Evolutionary conservation across 2,797 vertebrate species (phyloP).

Genomic region (Onychomys arenicola): DNA sequence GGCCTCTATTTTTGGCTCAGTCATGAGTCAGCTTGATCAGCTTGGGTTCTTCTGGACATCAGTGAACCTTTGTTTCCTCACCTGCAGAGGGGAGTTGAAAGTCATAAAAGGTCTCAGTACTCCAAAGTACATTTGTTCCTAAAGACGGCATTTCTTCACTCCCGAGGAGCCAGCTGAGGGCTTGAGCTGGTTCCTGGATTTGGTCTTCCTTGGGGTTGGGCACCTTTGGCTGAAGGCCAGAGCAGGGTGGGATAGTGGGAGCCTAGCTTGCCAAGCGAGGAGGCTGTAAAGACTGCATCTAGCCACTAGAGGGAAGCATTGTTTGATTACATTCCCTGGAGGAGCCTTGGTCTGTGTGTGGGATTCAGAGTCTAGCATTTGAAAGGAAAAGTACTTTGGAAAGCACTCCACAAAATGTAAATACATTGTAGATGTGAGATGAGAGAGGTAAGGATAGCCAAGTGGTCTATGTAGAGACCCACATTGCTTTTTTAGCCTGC

Average conservation of each 20-base stretch:
- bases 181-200: background rate
- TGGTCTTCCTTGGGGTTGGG: background rate
- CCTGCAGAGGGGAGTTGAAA: slow-evolving; percentile 52
- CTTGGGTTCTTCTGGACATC: slow-evolving; percentile 50
- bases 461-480: slow-evolving; percentile 12
- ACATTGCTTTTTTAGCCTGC: background rate
- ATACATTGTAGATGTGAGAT: background rate
- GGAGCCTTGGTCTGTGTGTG: slow-evolving; percentile 27
- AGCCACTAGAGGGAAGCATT: slow-evolving; percentile 77
- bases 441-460: background rate
- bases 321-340: background rate
- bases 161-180: background rate
- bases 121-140: slow-evolving; percentile 11
- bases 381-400: slow-evolving; percentile 58
- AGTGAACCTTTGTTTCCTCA: slow-evolving; percentile 72
- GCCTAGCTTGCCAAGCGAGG: too few relatives aligned
- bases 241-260: background rate
- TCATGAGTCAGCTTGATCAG: slow-evolving; percentile 79
- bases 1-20: slow-evolving; percentile 72
- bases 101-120: slow-evolving; percentile 39
- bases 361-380: slow-evolving; percentile 64
- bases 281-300: background rate
- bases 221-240: background rate
- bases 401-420: background rate
- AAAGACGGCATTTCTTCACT: slow-evolving; percentile 21